phyloP scores from a whole-genome alignment of 2,888 invertebrate genomes.

The Tetragonula carbonaria region DNA sequence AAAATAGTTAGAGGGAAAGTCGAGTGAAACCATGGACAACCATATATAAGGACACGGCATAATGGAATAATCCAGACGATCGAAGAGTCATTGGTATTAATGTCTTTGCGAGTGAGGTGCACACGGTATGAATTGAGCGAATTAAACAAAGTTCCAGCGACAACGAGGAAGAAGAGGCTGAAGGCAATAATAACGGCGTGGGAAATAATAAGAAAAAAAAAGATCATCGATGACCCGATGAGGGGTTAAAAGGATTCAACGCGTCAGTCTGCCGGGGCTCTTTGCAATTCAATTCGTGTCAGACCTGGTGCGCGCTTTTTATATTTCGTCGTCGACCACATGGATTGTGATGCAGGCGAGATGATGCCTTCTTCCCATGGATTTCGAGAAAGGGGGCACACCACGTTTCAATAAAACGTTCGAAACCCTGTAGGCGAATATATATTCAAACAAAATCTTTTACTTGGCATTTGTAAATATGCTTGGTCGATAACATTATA shows the following conservation, averaged over 20 bases:
- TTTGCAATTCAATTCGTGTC: conserved; percentile 69
- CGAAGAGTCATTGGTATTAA: neutral
- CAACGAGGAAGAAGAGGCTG: conserved; percentile 18
- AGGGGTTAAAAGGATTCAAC: conserved; percentile 70
- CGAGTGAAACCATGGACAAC: neutral
- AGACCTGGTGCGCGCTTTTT: conserved; percentile 51
- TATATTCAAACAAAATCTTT: neutral
- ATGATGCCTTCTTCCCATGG: conserved; percentile 9
- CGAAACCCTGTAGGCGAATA: neutral
- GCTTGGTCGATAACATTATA: neutral
- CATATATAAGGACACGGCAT: neutral
- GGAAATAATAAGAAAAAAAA: conserved; percentile 50
- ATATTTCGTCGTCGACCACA: conserved; percentile 51
- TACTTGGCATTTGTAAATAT: neutral
- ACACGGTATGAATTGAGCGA: conserved; percentile 5
- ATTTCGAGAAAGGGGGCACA: neutral
- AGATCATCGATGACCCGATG: conserved; percentile 58
- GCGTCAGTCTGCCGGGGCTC: conserved; percentile 51
- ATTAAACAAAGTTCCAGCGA: neutral
- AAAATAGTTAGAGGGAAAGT: neutral
- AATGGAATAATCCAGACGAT: neutral
- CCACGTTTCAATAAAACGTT: neutral
- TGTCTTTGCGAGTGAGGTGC: too few species aligned
- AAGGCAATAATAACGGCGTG: conserved; percentile 8
- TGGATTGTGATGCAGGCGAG: conserved; percentile 28